phyloP scores from a whole-genome alignment of 2,797 vertebrate genomes.

The Halcyon badia region DNA sequence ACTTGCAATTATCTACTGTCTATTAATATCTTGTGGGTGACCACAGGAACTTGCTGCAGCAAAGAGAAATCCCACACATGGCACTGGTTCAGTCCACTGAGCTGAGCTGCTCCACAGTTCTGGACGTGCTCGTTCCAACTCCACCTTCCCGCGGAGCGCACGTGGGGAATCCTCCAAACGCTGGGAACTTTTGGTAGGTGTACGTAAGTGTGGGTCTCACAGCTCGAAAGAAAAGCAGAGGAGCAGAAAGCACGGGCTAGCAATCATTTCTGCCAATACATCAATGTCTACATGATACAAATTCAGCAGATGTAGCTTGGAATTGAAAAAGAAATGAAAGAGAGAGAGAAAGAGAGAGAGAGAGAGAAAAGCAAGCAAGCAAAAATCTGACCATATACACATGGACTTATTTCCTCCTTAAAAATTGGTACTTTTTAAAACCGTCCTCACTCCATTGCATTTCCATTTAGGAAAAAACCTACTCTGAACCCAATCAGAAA shows the following conservation, averaged over 20 bases:
- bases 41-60: neutral
- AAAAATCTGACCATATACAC: neutral
- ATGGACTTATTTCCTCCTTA: neutral
- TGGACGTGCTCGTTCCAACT: neutral
- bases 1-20: neutral
- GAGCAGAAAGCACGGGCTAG: neutral
- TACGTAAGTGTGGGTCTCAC: neutral
- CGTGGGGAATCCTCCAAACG: neutral
- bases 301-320: neutral
- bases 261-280: neutral
- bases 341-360: too few species aligned
- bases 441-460: neutral
- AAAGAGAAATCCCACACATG: neutral
- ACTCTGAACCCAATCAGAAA: neutral
- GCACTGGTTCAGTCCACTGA: neutral
- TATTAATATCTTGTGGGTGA: neutral
- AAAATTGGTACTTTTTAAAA: neutral
- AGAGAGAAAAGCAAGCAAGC: too few species aligned
- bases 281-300: neutral
- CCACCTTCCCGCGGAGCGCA: rapidly evolving
- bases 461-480: neutral
- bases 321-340: too few species aligned
- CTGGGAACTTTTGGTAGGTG: neutral
- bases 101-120: neutral
- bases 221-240: neutral